Evolutionary conservation across 2,888 invertebrate genomes (phyloP).

Genomic region (Panzeria rudis): DNA sequence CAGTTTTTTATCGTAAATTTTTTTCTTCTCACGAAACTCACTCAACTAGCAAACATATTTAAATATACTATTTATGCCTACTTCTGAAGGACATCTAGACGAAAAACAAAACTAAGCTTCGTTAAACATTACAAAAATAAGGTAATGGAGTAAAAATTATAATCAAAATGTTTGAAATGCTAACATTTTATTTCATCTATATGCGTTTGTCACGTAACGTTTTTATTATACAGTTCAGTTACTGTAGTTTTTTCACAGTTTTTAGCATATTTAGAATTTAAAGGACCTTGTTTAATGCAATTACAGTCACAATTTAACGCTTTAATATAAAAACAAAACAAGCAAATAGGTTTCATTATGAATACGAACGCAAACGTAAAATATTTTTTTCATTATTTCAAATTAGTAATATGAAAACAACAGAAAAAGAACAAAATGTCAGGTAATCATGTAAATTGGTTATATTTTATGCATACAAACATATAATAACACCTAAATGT

Average conservation of each 20-base stretch:
- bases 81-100: not conserved
- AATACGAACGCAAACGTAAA: not conserved
- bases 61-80: not conserved
- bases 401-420: not conserved
- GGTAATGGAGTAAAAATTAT: not conserved
- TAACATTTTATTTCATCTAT: not conserved
- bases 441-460: constrained; percentile 32
- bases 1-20: not conserved
- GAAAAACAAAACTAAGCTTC: not conserved
- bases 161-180: not conserved
- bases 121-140: not conserved
- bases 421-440: not conserved
- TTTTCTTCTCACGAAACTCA: not conserved
- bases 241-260: not conserved
- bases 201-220: not conserved
- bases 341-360: constrained; percentile 15
- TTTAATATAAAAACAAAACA: constrained; percentile 21
- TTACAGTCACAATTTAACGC: constrained; percentile 21
- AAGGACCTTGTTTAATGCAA: not conserved
- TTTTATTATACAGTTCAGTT: not conserved
- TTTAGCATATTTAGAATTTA: not conserved
- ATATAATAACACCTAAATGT: not conserved
- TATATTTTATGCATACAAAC: constrained; percentile 7
- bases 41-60: not conserved
- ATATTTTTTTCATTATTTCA: constrained; percentile 24